phyloP scores from a whole-genome alignment of 2,113 vertebrate species.

The Vanacampus margaritifer region DNA sequence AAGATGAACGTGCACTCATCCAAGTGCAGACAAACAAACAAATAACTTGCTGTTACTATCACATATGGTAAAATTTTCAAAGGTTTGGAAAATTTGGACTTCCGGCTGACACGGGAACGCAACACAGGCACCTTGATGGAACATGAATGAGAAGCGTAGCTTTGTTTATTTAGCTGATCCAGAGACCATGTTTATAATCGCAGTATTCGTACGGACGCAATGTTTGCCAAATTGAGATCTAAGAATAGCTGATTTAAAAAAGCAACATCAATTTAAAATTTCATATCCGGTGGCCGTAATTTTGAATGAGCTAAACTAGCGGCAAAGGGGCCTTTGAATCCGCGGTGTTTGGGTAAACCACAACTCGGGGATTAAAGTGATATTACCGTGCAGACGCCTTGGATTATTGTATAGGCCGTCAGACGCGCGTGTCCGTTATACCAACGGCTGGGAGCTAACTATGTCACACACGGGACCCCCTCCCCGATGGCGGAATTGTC shows the following conservation, averaged over 20 bases:
- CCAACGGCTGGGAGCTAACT: background rate
- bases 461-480: slow-evolving; percentile 90
- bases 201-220: background rate
- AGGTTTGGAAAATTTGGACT: background rate
- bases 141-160: slow-evolving; percentile 22
- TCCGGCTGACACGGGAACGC: background rate
- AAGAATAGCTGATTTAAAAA: background rate
- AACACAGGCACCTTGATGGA: background rate
- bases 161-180: slow-evolving; percentile 24
- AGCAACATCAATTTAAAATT: background rate
- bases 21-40: background rate
- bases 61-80: background rate
- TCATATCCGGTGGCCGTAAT: slow-evolving; percentile 7
- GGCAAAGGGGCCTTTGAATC: slow-evolving; percentile 38
- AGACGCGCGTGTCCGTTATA: too few species aligned
- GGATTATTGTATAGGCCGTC: background rate
- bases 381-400: background rate
- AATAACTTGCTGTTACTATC: background rate
- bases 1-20: background rate
- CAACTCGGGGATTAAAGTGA: slow-evolving; percentile 7
- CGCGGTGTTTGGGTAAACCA: slow-evolving; percentile 47
- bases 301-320: slow-evolving; percentile 16
- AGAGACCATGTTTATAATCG: slow-evolving; percentile 14
- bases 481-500: slow-evolving; percentile 92
- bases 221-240: slow-evolving; percentile 25